Conservation (phyloP, 1,140 invertebrate species). For the Macrostomum lignano region DNA sequence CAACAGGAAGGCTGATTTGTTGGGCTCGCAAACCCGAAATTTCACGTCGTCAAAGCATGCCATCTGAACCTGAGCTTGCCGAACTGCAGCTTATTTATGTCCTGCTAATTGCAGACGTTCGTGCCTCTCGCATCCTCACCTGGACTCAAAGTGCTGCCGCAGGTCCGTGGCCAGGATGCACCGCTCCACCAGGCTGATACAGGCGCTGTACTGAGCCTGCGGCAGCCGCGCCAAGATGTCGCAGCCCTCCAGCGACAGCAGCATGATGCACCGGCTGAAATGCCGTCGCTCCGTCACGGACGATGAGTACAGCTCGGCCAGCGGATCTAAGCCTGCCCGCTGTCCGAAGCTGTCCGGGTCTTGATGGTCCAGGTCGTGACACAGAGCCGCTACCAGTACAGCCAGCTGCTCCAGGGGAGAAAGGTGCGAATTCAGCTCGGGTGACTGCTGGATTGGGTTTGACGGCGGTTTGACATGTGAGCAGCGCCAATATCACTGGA, state of each 20-base stretch:
- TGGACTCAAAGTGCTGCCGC: too few species aligned
- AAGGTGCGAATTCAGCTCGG: too few species aligned
- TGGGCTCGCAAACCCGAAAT: too few species aligned
- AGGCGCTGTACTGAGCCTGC: conserved; percentile 53
- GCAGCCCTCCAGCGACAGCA: conserved; percentile 42
- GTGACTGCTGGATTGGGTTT: too few species aligned
- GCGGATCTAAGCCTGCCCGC: conserved; percentile 33
- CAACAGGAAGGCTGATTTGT: too few species aligned
- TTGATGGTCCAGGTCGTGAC: conserved; percentile 27
- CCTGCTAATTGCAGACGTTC: too few species aligned
- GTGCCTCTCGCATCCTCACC: too few species aligned
- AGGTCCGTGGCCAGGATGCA: conserved; percentile 75
- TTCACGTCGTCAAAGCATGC: too few species aligned
- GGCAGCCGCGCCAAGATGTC: conserved; percentile 61
- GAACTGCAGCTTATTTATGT: too few species aligned
- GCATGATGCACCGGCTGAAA: conserved; percentile 90
- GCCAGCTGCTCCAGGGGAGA: conserved; percentile 18
- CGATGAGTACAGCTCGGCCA: conserved; percentile 71
- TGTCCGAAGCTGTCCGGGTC: conserved; percentile 20
- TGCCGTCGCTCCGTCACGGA: conserved; percentile 91
- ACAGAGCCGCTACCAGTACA: conserved; percentile 21
- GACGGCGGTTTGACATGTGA: too few species aligned
- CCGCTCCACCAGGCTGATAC: conserved; percentile 66
- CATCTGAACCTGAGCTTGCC: too few species aligned
- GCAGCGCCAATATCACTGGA: too few species aligned